These are phyloP conservation scores for Thera britannica DNA, from an alignment of 2,888 invertebrate genomes.

Conservation along the genomic window DNA sequence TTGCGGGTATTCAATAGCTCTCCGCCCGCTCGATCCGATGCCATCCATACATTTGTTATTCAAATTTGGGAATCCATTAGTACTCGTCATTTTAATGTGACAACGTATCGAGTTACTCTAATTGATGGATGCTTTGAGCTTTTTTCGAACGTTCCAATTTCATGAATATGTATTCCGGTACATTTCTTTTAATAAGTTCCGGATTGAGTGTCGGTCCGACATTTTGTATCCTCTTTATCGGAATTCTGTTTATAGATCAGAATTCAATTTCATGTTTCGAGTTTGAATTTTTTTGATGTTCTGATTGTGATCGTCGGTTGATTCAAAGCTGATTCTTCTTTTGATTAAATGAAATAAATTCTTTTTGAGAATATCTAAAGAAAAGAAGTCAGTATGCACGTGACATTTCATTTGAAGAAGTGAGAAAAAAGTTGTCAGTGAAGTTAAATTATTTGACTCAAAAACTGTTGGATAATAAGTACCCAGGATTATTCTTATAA, in stretches of 20 bases:
- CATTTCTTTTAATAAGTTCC: slow-evolving; percentile 41
- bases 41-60: slow-evolving; percentile 81
- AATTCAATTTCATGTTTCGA: slow-evolving; percentile 17
- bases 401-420: no score
- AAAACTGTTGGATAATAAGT: not conserved
- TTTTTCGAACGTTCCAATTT: slow-evolving; percentile 63
- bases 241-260: slow-evolving; percentile 13
- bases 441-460: not conserved
- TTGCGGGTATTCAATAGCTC: slow-evolving; percentile 22
- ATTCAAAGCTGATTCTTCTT: no score
- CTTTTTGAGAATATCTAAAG: no score
- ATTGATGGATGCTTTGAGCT: slow-evolving; percentile 75
- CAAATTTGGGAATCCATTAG: slow-evolving; percentile 84
- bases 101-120: slow-evolving; percentile 84
- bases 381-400: no score
- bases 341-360: no score
- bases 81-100: slow-evolving; percentile 84
- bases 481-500: not conserved
- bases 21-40: slow-evolving; percentile 54
- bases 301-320: not conserved
- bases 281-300: slow-evolving; percentile 7
- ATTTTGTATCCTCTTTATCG: slow-evolving; percentile 21
- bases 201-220: slow-evolving; percentile 34
- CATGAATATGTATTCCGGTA: slow-evolving; percentile 44
- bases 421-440: no score